A percentile compares a stretch with the other conserved stretches of the same genome.
Conservation (phyloP, 2,888 invertebrate genomes). For the Stegophylla sp. region DNA sequence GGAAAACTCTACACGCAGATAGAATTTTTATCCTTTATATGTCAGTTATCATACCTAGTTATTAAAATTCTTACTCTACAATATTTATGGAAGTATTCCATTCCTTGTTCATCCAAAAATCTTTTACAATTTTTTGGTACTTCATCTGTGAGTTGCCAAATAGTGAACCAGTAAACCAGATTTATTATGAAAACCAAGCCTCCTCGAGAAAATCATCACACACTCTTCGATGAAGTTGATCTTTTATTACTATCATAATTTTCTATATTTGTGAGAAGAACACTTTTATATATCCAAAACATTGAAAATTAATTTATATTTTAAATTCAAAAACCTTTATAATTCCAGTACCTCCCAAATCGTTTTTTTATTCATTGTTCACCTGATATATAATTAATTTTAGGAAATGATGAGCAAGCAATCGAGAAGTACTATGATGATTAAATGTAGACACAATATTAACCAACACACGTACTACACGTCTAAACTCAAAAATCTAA, state of each 20-base stretch:
- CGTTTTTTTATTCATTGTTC: slow-evolving; percentile 88
- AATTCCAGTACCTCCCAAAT: slow-evolving; percentile 89
- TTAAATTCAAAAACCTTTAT: slow-evolving; percentile 71
- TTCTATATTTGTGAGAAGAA: slow-evolving; percentile 41
- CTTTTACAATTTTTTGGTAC: slow-evolving; percentile 91
- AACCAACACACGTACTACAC: slow-evolving; percentile 82
- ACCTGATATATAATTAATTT: slow-evolving; percentile 97
- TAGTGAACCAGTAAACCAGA: no score
- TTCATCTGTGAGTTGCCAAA: slow-evolving; percentile 98
- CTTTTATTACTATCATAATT: slow-evolving; percentile 83
- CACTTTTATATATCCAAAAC: no score
- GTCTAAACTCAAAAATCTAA: slow-evolving; percentile 88
- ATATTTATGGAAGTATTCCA: slow-evolving; percentile 88
- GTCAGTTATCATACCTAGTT: neutral
- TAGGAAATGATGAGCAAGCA: slow-evolving; percentile 91
- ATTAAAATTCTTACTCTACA: slow-evolving; percentile 72
- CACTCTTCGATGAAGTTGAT: slow-evolving; percentile 76
- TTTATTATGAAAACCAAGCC: no score
- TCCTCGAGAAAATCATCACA: slow-evolving; percentile 97
- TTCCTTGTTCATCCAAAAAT: slow-evolving; percentile 86
- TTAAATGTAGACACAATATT: slow-evolving; percentile 82
- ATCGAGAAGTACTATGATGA: slow-evolving; percentile 89
- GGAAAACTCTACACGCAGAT: slow-evolving; percentile 76
- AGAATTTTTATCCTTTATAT: no score
- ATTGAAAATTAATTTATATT: neutral